Evolutionary conservation across 2,888 invertebrate genomes (phyloP).

Genomic region (Pachycephus smyrnensis): DNA sequence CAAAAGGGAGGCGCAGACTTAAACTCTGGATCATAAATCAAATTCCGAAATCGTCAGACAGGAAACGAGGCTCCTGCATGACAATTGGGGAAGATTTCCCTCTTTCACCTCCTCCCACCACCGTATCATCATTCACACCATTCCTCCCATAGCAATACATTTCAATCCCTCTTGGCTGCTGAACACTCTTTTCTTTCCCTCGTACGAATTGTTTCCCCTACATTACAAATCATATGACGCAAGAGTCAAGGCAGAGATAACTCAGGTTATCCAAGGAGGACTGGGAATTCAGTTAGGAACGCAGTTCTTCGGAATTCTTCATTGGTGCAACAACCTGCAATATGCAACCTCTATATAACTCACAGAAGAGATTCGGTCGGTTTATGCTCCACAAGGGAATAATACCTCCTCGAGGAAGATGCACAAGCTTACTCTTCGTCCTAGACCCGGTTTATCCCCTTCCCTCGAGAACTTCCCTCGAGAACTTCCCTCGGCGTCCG

Average conservation of each 20-base stretch:
- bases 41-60: conserved; percentile 52
- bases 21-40: conserved; percentile 53
- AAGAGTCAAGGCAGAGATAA: background rate
- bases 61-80: conserved; percentile 47
- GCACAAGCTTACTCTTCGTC: background rate
- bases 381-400: background rate
- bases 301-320: background rate
- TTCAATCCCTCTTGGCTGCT: background rate
- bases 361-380: background rate
- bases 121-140: background rate
- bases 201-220: background rate
- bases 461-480: too few relatives aligned
- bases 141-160: background rate
- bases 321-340: too few relatives aligned
- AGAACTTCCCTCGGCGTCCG: background rate
- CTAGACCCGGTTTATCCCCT: too few relatives aligned
- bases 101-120: too few relatives aligned
- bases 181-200: background rate
- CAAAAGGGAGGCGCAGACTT: conserved; percentile 23
- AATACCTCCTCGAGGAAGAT: background rate
- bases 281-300: too few relatives aligned
- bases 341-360: too few relatives aligned
- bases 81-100: conserved; percentile 31
- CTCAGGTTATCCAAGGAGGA: background rate
- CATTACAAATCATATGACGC: background rate